Evolutionary conservation across 2,888 invertebrate genomes (phyloP).

Genomic region (Phengaris arion): DNA sequence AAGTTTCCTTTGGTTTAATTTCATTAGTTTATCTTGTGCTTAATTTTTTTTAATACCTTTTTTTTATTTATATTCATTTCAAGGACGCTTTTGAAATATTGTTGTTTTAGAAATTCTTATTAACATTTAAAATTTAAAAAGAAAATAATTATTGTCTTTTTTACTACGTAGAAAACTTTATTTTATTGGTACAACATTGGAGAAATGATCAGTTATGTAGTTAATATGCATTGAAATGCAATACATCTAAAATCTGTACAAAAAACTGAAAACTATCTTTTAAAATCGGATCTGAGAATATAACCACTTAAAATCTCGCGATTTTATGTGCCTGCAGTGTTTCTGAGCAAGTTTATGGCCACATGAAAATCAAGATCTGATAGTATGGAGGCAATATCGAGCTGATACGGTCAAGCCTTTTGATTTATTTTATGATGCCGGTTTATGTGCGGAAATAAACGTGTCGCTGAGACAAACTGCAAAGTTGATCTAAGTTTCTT

Average conservation of each 20-base stretch:
- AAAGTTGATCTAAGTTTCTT: neutral
- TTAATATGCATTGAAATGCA: too few relatives aligned
- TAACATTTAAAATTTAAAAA: too few relatives aligned
- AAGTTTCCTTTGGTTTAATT: too few relatives aligned
- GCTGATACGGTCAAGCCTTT: slow-evolving; percentile 9
- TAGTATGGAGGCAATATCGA: slow-evolving; percentile 6
- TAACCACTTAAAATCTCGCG: neutral
- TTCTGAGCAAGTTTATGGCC: neutral
- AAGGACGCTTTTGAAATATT: too few relatives aligned
- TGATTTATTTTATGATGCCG: neutral
- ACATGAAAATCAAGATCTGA: slow-evolving; percentile 12
- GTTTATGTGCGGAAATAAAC: slow-evolving; percentile 9
- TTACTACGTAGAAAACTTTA: too few relatives aligned
- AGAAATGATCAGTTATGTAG: too few relatives aligned
- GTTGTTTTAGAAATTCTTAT: too few relatives aligned
- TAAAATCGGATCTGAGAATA: neutral
- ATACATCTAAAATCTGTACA: neutral
- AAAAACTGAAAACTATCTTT: neutral
- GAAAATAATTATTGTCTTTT: too few relatives aligned
- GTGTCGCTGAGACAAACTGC: neutral
- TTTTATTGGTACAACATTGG: too few relatives aligned
- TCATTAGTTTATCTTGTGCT: too few relatives aligned
- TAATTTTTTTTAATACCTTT: too few relatives aligned
- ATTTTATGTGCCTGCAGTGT: slow-evolving; percentile 3
- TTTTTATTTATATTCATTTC: too few relatives aligned